phyloP scores from a whole-genome alignment of 2,113 vertebrate species.

The Cairina moschata region DNA sequence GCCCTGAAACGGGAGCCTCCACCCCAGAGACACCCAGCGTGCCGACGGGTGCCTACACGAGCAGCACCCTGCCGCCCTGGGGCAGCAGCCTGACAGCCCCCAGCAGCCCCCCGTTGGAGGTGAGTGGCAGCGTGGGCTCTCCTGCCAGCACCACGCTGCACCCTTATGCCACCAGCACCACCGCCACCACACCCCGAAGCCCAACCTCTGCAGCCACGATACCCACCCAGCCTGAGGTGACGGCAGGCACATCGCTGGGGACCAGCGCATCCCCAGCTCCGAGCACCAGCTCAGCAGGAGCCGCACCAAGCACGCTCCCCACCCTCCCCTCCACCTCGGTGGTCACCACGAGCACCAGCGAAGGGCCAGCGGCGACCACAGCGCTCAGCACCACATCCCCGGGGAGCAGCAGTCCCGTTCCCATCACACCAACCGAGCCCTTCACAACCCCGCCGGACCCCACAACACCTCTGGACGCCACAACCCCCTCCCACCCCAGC shows the following conservation, averaged over 20 bases:
- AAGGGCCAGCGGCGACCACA: not conserved
- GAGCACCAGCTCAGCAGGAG: not conserved
- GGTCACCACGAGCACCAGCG: not conserved
- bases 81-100: rapidly evolving
- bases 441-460: rapidly evolving
- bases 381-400: not conserved
- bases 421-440: not conserved
- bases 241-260: rapidly evolving
- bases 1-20: not conserved
- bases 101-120: not conserved
- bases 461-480: rapidly evolving
- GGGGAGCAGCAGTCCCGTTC: not conserved
- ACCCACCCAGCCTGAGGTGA: rapidly evolving
- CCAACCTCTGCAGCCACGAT: rapidly evolving
- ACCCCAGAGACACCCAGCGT: not conserved
- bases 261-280: not conserved
- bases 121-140: rapidly evolving
- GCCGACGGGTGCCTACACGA: not conserved
- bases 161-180: not conserved
- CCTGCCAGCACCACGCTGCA: rapidly evolving
- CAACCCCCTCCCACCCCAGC: rapidly evolving
- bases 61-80: rapidly evolving
- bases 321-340: rapidly evolving
- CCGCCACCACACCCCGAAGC: too few relatives aligned
- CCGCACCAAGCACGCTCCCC: rapidly evolving